Evolutionary conservation across 1,140 invertebrate genomes (phyloP), one percentile per base, ranked within the genome.

Genomic region (Drosophila takahashii): DNA sequence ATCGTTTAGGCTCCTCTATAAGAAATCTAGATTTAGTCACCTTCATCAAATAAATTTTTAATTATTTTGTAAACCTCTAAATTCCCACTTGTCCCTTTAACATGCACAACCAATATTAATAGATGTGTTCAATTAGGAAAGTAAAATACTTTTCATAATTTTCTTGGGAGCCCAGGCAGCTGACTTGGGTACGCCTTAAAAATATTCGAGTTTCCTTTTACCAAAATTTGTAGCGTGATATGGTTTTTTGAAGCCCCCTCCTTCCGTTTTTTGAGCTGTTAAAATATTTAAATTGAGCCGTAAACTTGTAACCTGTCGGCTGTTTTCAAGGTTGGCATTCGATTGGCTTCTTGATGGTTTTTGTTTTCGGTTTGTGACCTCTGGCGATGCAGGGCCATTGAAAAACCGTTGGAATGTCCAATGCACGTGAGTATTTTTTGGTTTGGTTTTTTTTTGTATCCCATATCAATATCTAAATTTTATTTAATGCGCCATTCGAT

Each of bases 241-340:
- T 56, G 62, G 18, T 37, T 45, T 45, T 26, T 22, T 45, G 9
- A 22, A 7, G 32, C 44, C 16, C 15, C 32, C 22, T 16, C 45
- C 34, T 11, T 9, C 10, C 22, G 13, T 44, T 75, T 45, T 66
- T 34, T 10, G 57, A 37, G 42, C 64, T 81, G 44, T 81, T 85
- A 72, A 85, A 85, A 85, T 87, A 85, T 85, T 85, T 54, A 85
- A 85, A 85, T 85, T 71, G 78, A 87, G 74, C 60, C 59, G 69
- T 85, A 81, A 81, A 81, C 60, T 75, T 81, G 81, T 87, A 87
- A 85, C 56, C 52, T 75, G 72, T 72, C 81, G 81, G 78, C 78
- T 87, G 81, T 81, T 75, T 81, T 65, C 83, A 85, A 85, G 81
- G 81, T 87, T 67, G 74, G 4, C 41, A 36, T 27, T 70, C 64